A percentile compares a stretch with the other conserved stretches of the same genome.
Conservation (phyloP, 1,140 invertebrate species). For the Andricus grossulariae region DNA sequence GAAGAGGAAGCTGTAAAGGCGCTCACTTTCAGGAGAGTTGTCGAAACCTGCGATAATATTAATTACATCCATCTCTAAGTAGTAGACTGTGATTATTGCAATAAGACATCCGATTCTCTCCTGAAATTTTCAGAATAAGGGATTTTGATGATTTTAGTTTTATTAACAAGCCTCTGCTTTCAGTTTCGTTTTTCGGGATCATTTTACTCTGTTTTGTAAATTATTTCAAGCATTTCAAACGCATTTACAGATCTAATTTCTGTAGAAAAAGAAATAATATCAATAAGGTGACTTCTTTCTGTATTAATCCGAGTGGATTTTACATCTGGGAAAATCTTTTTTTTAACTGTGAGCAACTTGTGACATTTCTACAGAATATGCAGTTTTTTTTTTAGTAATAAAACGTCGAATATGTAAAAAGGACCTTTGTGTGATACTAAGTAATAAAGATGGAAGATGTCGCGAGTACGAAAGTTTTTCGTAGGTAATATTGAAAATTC, state of each 20-base stretch:
- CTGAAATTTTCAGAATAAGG: background rate
- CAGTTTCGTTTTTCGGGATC: background rate
- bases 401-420: constrained; percentile 37
- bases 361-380: constrained; percentile 36
- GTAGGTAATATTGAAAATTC: constrained; percentile 45
- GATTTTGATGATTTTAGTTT: background rate
- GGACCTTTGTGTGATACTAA: constrained; percentile 58
- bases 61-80: constrained; percentile 63
- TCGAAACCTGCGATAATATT: constrained; percentile 46
- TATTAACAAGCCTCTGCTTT: background rate
- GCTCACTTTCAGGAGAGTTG: constrained; percentile 48
- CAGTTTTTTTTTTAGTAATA: constrained; percentile 44
- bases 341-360: constrained; percentile 29
- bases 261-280: background rate
- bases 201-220: background rate
- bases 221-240: background rate
- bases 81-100: constrained; percentile 68
- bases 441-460: constrained; percentile 43
- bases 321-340: constrained; percentile 29
- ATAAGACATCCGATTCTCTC: constrained; percentile 39
- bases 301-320: constrained; percentile 32
- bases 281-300: background rate
- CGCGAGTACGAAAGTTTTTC: constrained; percentile 40
- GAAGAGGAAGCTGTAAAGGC: constrained; percentile 58
- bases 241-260: background rate